These are phyloP conservation scores for Leptobrachium ailaonicum DNA, from an alignment of 2,113 vertebrate species.

Conservation along the genomic window DNA sequence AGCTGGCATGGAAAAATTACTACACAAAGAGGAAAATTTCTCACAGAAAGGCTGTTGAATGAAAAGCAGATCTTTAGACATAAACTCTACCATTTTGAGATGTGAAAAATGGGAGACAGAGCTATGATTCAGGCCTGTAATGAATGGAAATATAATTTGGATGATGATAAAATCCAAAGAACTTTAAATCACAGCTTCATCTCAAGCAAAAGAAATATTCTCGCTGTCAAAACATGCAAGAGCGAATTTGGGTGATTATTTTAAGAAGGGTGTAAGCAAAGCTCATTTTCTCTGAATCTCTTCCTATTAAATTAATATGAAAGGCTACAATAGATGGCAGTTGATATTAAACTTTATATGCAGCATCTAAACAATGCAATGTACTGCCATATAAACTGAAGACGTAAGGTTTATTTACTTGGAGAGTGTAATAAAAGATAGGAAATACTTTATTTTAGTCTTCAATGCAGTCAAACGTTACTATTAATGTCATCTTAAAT, in stretches of 20 bases:
- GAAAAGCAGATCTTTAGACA: not conserved
- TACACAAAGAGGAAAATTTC: conserved; percentile 11
- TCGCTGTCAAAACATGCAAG: conserved; percentile 22
- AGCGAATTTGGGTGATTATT: conserved; percentile 38
- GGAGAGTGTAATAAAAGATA: conserved; percentile 26
- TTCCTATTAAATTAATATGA: conserved; percentile 43
- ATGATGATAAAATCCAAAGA: conserved; percentile 18
- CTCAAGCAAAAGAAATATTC: conserved; percentile 15
- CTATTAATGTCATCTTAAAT: not conserved
- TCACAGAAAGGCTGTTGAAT: not conserved
- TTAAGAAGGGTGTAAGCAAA: conserved; percentile 23
- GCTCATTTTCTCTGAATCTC: conserved; percentile 27
- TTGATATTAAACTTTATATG: conserved; percentile 42
- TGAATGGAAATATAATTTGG: conserved; percentile 43
- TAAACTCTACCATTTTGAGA: too few relatives aligned
- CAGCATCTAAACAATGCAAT: conserved; percentile 43
- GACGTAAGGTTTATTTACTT: conserved; percentile 33
- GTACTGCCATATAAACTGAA: conserved; percentile 27
- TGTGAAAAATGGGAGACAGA: not conserved
- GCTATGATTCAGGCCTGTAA: conserved; percentile 36
- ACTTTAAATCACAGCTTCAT: conserved; percentile 7
- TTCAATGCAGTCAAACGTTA: not conserved
- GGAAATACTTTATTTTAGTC: conserved; percentile 28
- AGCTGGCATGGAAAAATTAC: not conserved
- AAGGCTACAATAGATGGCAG: conserved; percentile 39